A percentile compares a stretch with the other conserved stretches of the same genome.
These are phyloP conservation scores for Onthophagus sagittarius DNA, from an alignment of 2,888 invertebrate species.

Conservation along the genomic window DNA sequence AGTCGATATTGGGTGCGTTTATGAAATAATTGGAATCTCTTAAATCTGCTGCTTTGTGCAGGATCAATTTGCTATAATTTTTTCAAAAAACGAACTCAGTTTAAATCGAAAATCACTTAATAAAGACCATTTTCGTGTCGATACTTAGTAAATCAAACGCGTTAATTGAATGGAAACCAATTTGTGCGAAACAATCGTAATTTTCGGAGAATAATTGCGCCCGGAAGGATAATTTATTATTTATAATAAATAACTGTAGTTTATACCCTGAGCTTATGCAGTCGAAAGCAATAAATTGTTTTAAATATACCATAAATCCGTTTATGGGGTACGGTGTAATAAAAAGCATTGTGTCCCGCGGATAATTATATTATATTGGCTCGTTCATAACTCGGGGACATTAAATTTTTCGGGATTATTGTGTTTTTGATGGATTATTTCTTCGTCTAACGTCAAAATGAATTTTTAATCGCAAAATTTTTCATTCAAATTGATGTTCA, in stretches of 20 bases:
- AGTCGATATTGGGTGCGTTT: too few relatives aligned
- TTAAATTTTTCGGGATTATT: not conserved
- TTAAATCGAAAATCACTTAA: too few relatives aligned
- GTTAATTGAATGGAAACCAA: not conserved
- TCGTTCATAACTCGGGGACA: not conserved
- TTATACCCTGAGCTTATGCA: not conserved
- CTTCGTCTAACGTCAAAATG: not conserved
- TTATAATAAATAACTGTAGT: not conserved
- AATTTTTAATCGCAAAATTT: not conserved
- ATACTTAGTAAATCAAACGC: not conserved
- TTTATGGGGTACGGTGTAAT: not conserved
- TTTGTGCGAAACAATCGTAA: not conserved
- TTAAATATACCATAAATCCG: not conserved
- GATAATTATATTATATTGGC: not conserved
- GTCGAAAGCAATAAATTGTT: not conserved
- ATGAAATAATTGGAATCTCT: too few relatives aligned
- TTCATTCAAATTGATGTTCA: too few relatives aligned
- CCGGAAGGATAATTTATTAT: not conserved
- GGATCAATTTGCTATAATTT: too few relatives aligned
- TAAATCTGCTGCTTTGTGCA: too few relatives aligned
- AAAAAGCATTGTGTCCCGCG: not conserved
- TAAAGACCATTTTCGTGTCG: too few relatives aligned
- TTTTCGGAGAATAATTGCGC: not conserved
- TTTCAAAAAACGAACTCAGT: too few relatives aligned
- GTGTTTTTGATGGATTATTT: not conserved